Percentiles rank a stretch among this genome's conserved stretches.
Evolutionary conservation across 2,888 invertebrate genomes (phyloP).

Genomic region (Spilosoma lubricipeda): DNA sequence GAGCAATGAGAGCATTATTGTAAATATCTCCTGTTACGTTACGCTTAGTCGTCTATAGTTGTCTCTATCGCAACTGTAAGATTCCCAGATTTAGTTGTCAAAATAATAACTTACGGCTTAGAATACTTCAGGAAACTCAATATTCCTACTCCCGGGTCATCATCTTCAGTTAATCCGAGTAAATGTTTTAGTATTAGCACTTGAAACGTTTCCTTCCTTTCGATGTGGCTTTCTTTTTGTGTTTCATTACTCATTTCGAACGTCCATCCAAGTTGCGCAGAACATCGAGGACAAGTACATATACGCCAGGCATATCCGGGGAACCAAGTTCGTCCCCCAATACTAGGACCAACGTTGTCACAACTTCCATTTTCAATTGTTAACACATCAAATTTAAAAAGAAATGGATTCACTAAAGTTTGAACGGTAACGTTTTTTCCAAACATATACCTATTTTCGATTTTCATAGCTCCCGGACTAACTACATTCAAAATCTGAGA

Average conservation of each 20-base stretch:
- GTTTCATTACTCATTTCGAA: background rate
- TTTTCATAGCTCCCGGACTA: conserved; percentile 1
- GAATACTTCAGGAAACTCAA: background rate
- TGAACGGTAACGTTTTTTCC: conserved; percentile 6
- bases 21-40: too few relatives aligned
- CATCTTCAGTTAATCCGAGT: conserved; percentile 1
- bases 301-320: conserved; percentile 2
- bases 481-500: background rate
- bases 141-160: background rate
- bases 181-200: conserved; percentile 4
- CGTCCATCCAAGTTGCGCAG: conserved; percentile 6
- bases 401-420: background rate
- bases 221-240: background rate
- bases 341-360: background rate
- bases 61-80: background rate
- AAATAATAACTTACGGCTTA: conserved; percentile 10
- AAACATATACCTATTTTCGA: conserved; percentile 8
- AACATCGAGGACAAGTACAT: conserved; percentile 3
- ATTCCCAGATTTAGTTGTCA: background rate
- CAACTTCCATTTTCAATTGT: conserved; percentile 8
- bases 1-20: too few relatives aligned
- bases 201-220: background rate
- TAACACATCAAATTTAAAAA: background rate
- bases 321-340: conserved; percentile 5
- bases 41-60: too few relatives aligned